These are phyloP conservation scores for Engystomops pustulosus DNA, from an alignment of 2,113 vertebrate genomes.

Conservation along the genomic window DNA sequence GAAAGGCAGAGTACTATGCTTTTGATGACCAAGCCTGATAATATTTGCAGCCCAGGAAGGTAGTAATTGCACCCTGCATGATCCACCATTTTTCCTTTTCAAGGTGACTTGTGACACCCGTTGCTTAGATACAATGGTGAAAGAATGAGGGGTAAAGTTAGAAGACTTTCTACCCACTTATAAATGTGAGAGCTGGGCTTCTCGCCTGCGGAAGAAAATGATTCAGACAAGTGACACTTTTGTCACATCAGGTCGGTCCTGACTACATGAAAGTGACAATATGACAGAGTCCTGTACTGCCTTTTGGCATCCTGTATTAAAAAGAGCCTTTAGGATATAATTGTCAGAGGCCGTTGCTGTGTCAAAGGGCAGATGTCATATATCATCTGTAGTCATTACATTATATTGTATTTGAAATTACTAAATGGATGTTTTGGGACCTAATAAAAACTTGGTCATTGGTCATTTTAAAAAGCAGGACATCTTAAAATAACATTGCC, in stretches of 20 bases:
- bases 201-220: constrained; percentile 3
- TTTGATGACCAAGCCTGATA: neutral
- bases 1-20: neutral
- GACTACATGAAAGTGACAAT: constrained; percentile 9
- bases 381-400: neutral
- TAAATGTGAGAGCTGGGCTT: constrained; percentile 28
- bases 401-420: no score
- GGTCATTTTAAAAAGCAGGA: no score
- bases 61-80: constrained; percentile 39
- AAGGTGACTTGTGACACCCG: constrained; percentile 30
- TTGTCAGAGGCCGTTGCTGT: neutral
- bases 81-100: constrained; percentile 25
- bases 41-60: constrained; percentile 26
- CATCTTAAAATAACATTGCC: no score
- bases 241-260: constrained; percentile 6
- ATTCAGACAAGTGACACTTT: constrained; percentile 25
- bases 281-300: neutral
- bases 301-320: neutral
- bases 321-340: neutral
- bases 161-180: constrained; percentile 9
- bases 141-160: neutral
- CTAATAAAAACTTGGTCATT: no score
- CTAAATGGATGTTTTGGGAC: neutral
- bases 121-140: constrained; percentile 39
- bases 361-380: neutral